Conservation (phyloP, 2,797 vertebrate genomes). For the Sciaenops ocellatus region DNA sequence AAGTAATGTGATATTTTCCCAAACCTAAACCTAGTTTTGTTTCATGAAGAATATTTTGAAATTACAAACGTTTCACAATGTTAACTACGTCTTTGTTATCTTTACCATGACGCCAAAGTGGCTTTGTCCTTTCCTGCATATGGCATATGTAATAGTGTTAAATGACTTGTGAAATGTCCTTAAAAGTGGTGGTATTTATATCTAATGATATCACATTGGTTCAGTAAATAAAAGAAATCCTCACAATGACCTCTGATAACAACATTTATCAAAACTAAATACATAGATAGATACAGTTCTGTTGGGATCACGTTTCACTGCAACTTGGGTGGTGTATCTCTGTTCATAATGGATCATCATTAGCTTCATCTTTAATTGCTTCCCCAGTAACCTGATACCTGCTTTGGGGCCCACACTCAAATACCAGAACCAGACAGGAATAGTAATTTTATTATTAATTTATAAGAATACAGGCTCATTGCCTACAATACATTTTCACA, state of each 20-base stretch:
- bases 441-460: constrained; percentile 33
- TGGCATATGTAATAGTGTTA: no score
- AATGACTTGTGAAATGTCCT: no score
- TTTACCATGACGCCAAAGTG: no score
- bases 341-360: constrained; percentile 46
- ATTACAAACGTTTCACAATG: no score
- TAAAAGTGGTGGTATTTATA: no score
- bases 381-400: constrained; percentile 59
- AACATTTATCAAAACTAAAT: constrained; percentile 24
- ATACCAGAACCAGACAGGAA: constrained; percentile 36
- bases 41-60: no score
- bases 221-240: not conserved
- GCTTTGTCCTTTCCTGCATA: no score
- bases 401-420: constrained; percentile 55
- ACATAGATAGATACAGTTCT: not conserved
- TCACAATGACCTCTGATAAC: not conserved
- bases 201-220: no score
- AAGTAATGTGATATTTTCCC: no score
- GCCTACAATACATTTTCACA: constrained; percentile 12
- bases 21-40: no score
- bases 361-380: constrained; percentile 46
- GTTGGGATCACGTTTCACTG: constrained; percentile 32
- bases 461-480: constrained; percentile 20
- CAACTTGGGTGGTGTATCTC: constrained; percentile 30
- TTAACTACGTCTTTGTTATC: no score